phyloP scores from a whole-genome alignment of 1,140 invertebrate species.

The Ridgeia piscesae region DNA sequence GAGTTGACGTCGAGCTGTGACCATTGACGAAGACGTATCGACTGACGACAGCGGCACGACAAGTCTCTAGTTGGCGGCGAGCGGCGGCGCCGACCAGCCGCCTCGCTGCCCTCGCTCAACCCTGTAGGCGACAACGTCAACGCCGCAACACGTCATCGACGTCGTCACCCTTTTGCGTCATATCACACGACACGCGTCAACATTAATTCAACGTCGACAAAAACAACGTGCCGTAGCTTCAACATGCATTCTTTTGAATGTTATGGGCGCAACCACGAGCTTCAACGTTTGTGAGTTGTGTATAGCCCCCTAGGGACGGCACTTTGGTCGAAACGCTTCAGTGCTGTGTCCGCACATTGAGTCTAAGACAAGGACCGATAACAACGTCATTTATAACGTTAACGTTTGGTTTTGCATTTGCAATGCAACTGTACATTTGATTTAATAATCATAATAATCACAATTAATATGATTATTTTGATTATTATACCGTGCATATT shows the following conservation, averaged over 20 bases:
- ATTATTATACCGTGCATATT: no score
- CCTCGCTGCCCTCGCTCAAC: background rate
- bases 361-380: background rate
- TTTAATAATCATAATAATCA: no score
- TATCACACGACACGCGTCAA: background rate
- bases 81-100: background rate
- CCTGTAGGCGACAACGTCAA: background rate
- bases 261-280: background rate
- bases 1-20: background rate
- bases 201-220: background rate
- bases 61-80: background rate
- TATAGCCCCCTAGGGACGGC: background rate
- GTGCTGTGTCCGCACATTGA: background rate
- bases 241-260: background rate
- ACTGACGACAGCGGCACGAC: background rate
- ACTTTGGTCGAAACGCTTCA: background rate
- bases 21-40: background rate
- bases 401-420: no score
- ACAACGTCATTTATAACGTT: background rate
- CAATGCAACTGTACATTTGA: no score
- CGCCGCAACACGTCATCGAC: background rate
- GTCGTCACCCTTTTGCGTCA: slow-evolving; percentile 3
- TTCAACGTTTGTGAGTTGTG: background rate
- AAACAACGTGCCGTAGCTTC: background rate
- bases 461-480: no score